phyloP scores from a whole-genome alignment of 2,888 invertebrate species.

The Eurytoma californica region DNA sequence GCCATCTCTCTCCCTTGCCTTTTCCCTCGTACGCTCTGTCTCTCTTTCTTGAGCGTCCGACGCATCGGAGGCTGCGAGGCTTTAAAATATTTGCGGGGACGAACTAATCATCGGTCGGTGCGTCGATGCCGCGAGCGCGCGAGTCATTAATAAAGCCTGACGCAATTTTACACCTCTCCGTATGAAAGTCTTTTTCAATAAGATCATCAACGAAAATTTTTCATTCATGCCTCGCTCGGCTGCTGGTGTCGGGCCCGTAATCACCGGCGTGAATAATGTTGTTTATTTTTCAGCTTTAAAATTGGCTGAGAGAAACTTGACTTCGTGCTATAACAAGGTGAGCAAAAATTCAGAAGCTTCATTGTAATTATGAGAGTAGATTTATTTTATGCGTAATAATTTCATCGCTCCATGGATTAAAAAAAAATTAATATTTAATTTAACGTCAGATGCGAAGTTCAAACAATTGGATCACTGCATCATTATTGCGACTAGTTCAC shows the following conservation, averaged over 20 bases:
- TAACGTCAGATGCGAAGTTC: too few relatives aligned
- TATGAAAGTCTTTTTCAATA: conserved; percentile 45
- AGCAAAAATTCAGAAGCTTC: too few relatives aligned
- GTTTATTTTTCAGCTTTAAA: conserved; percentile 8
- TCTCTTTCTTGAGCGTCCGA: too few relatives aligned
- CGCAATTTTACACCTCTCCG: conserved; percentile 30
- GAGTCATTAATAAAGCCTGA: conserved; percentile 49
- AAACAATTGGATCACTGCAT: too few relatives aligned
- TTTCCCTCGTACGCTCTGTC: background rate
- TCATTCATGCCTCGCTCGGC: conserved; percentile 7
- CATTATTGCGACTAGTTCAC: too few relatives aligned
- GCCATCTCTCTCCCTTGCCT: background rate
- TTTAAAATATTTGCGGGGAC: conserved; percentile 44
- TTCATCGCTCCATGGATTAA: too few relatives aligned
- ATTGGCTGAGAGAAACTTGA: background rate
- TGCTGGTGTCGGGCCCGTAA: background rate
- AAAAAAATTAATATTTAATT: too few relatives aligned
- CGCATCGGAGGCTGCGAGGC: conserved; percentile 1
- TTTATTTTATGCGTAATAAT: too few relatives aligned
- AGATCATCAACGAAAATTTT: conserved; percentile 38
- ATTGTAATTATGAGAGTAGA: too few relatives aligned
- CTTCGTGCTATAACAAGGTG: too few relatives aligned
- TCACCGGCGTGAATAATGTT: conserved; percentile 11
- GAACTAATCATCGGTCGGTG: conserved; percentile 36
- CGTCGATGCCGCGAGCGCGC: conserved; percentile 22